Conservation (phyloP, 1,140 invertebrate genomes). For the Pemphigus obesinymphae region DNA sequence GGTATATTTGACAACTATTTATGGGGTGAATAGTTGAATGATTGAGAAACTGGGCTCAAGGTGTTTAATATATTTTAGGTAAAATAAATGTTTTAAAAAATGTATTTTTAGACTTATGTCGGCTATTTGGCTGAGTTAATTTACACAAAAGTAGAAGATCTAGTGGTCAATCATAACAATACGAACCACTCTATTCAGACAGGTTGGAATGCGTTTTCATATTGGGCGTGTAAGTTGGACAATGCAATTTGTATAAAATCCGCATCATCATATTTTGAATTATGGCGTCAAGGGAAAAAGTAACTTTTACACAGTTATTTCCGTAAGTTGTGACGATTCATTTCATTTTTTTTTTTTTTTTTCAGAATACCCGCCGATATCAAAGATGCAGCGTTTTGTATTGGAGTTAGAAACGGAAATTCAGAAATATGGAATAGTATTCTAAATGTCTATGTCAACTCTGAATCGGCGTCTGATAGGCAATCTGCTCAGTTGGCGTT, state of each 20-base stretch:
- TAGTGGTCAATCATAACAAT: neutral
- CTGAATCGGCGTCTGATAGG: constrained; percentile 40
- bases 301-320: too few relatives aligned
- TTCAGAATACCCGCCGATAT: constrained; percentile 35
- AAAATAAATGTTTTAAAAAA: too few relatives aligned
- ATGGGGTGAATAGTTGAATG: too few relatives aligned
- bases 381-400: constrained; percentile 40
- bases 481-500: constrained; percentile 19
- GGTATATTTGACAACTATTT: too few relatives aligned
- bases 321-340: too few relatives aligned
- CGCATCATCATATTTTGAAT: neutral
- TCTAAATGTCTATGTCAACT: constrained; percentile 26
- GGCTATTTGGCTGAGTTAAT: neutral
- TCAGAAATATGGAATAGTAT: constrained; percentile 26
- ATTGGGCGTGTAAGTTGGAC: constrained; percentile 15
- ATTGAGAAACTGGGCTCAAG: too few relatives aligned
- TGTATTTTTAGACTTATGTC: neutral
- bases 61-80: neutral
- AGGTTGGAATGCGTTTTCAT: constrained; percentile 4
- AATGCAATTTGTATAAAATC: neutral
- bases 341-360: too few relatives aligned
- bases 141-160: neutral
- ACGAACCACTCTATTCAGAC: neutral
- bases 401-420: constrained; percentile 25
- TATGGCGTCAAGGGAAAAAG: neutral